Conservation (phyloP, 2,888 invertebrate genomes). For the Calliopum simillimum region DNA sequence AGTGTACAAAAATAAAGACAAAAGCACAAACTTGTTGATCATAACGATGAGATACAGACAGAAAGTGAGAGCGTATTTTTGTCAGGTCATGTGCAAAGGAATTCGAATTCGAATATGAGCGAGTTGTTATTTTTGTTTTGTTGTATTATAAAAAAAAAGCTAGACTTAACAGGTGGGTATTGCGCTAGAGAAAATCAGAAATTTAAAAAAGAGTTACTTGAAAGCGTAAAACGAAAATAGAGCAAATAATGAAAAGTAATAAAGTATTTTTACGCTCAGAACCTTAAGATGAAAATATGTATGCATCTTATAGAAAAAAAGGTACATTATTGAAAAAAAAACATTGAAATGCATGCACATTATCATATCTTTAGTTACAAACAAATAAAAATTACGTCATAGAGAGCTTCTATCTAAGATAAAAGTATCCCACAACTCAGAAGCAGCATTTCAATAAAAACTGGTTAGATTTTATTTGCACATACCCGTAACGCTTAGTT, state of each 20-base stretch:
- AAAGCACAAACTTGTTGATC: not conserved
- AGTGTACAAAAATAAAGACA: not conserved
- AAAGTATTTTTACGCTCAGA: too few species aligned
- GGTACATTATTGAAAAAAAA: too few species aligned
- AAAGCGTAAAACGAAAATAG: not conserved
- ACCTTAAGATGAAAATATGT: too few species aligned
- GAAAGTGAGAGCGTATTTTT: not conserved
- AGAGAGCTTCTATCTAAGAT: too few species aligned
- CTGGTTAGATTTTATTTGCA: too few species aligned
- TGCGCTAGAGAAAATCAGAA: not conserved
- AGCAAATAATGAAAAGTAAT: not conserved
- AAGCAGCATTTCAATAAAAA: too few species aligned
- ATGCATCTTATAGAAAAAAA: too few species aligned
- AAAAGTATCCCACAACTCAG: too few species aligned
- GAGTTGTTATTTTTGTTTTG: too few species aligned
- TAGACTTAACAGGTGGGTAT: slow-evolving; percentile 27
- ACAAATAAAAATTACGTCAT: too few species aligned
- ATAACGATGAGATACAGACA: not conserved
- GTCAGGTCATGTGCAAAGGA: slow-evolving; percentile 15
- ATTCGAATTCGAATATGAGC: slow-evolving; percentile 20
- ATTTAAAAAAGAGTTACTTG: not conserved
- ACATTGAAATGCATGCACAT: too few species aligned
- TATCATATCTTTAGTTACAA: too few species aligned
- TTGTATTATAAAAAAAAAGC: slow-evolving; percentile 3
- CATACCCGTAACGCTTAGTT: not conserved